Base-by-base conservation (phyloP, 2,113 vertebrate species). In the Typhlomys cinereus region DNA sequence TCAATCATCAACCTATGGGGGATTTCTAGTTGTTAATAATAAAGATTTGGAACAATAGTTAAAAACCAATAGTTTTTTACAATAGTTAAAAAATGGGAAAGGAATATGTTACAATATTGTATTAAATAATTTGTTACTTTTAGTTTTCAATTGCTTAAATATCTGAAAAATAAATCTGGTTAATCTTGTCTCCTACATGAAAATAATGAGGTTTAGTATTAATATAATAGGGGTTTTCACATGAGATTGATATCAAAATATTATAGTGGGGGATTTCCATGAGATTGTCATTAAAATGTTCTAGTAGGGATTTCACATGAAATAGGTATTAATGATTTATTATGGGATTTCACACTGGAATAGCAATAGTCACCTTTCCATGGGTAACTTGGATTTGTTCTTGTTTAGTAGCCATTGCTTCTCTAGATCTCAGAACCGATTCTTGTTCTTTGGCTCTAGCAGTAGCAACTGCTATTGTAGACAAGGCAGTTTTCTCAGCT, bases 351-450 rank as follows among this genome's bases (percentile, higher is more conserved):
- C 95, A 96, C 95, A 94, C 92, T 61, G 91, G 27, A 64, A 89
- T 39, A 89, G 29, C 64, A 70, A 94, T 96, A 97, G 96, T 98
- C 98, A 98, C 98, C 98, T 98, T 98, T 98, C 94, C 97, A 93
- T 96, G 94, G 95, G 95, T 96, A 97, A 98, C 97, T 95, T 98
- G 97, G 62, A 97, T 97, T 96, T 98, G 97, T 90, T 98, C 97
- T 97, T 97, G 95, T 97, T 96, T 98, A 96, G 87, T 21, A 93
- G 96, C 73, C 96, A 97, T 94, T 95, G 81, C 95, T 98, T 98
- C 96, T 98, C 96, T 97, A 96, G 94, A 95, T 97, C 96, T 98
- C 94, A 97, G 90, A 89, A 97, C 46, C 69, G 93, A 96, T 90
- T 97, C 96, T 95, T 97, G 95, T 88, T 97, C 96, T 96, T 95